Evolutionary conservation across 30 jellyfish, hydroid and myxozoan species (phyloP), one percentile per base, ranked within the genome.

Genomic region (Hydractinia echinata): DNA sequence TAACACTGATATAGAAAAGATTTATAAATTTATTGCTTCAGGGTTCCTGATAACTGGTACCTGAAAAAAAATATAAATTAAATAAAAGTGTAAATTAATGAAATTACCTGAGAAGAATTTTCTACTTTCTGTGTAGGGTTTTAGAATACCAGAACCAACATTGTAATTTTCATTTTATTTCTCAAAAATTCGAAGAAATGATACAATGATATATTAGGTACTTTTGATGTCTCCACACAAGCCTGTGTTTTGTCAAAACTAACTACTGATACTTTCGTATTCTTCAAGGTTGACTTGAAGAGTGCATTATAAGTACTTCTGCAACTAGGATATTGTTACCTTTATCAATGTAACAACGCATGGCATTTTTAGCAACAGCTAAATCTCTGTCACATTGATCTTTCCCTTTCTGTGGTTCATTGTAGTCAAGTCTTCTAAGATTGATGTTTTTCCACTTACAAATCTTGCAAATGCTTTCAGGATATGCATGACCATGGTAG

Each of bases 361-460:
- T 10, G 15, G 68, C 68, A 56, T 56, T 56, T 10, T 15, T 10
- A 9, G 68, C 68, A 10, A 56, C 10, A 15, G 68, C 68, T 56
- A 15, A 10, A 56, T 56, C 68, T 9, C 68, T 10, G 68, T 56
- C 68, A 56, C 68, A 56, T 15, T 56, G 68, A 56, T 56, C 68
- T 56, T 56, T 56, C 68, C 68, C 68, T 44, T 67, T 67, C 19
- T 67, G 77, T 10, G 77, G 77, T 19, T 67, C 77, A 67, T 67
- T 67, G 44, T 67, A 67, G 48, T 67, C 77, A 9, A 67, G 19
- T 44, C 77, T 67, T 67, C 19, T 67, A 13, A 67, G 77, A 20
- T 13, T 9, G 19, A 67, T 8, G 19, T 44, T 44, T 9, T 67
- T 13, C 13, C 10, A 19, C 77, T 67, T 67, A 8, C 44, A 67